Evolutionary conservation across 2,888 invertebrate species (phyloP).

Genomic region (Dynastes hyllus): DNA sequence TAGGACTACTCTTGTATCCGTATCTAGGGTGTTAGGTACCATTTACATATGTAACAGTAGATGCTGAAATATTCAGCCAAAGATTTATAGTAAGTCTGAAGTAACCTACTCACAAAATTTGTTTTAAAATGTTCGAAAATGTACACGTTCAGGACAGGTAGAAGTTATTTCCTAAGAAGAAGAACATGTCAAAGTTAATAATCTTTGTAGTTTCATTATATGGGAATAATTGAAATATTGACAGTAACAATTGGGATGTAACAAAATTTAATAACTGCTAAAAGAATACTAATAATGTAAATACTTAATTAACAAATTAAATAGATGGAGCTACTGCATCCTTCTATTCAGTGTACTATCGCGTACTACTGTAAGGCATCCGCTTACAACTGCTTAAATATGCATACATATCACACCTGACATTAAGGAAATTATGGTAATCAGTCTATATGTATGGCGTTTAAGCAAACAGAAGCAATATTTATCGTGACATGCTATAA

Average conservation of each 20-base stretch:
- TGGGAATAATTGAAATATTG: constrained; percentile 30
- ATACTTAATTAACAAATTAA: constrained; percentile 53
- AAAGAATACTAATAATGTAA: constrained; percentile 51
- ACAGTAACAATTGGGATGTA: constrained; percentile 37
- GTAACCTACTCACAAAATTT: too few relatives aligned
- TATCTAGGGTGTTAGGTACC: too few relatives aligned
- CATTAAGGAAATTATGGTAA: constrained; percentile 42
- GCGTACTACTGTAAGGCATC: neutral
- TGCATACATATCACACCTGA: constrained; percentile 18
- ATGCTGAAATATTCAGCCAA: too few relatives aligned
- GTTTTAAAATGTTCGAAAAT: too few relatives aligned
- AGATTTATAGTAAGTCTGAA: too few relatives aligned
- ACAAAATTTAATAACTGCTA: constrained; percentile 48
- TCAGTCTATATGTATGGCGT: constrained; percentile 28
- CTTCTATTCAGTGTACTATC: neutral
- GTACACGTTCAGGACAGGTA: too few relatives aligned
- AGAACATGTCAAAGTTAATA: neutral
- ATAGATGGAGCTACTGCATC: constrained; percentile 37
- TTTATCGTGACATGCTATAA: constrained; percentile 48
- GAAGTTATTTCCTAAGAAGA: too few relatives aligned
- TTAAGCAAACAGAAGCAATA: constrained; percentile 49
- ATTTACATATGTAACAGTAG: too few relatives aligned
- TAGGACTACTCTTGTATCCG: too few relatives aligned
- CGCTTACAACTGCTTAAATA: too few relatives aligned
- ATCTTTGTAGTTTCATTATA: constrained; percentile 22